Evolutionary conservation across 2,113 vertebrate genomes (phyloP).

Genomic region (Silurus glanis): DNA sequence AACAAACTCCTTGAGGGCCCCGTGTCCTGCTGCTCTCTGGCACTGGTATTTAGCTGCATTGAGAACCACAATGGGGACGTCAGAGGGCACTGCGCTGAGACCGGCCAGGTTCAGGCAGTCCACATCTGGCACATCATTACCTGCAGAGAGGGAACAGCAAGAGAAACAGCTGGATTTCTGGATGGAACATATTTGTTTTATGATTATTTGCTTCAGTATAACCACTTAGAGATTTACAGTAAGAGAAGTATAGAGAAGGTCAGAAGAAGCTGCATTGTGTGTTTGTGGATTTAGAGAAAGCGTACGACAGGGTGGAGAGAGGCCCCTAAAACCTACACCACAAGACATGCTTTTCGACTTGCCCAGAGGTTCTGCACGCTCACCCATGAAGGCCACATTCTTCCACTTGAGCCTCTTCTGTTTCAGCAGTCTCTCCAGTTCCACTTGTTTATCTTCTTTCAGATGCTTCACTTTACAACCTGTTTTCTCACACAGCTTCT

Average conservation of each 20-base stretch:
- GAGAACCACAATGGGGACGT: conserved; percentile 71
- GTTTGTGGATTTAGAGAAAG: no score
- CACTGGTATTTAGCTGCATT: conserved; percentile 83
- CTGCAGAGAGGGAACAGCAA: conserved; percentile 61
- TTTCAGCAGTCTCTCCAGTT: conserved; percentile 69
- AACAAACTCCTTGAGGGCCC: conserved; percentile 84
- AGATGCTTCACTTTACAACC: conserved; percentile 68
- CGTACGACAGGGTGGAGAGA: no score
- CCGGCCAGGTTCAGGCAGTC: conserved; percentile 81
- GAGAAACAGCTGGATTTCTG: background rate
- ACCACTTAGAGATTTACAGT: no score
- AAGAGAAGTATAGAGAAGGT: no score
- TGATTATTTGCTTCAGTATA: background rate
- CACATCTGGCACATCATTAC: conserved; percentile 80
- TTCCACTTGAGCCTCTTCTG: conserved; percentile 79
- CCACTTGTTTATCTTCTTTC: conserved; percentile 66
- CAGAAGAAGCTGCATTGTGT: no score
- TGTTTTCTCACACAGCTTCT: conserved; percentile 69
- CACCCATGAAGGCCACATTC: conserved; percentile 87
- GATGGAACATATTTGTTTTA: background rate
- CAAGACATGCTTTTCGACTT: no score
- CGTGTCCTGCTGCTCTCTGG: conserved; percentile 69
- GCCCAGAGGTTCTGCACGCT: background rate
- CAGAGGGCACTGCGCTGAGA: conserved; percentile 77
- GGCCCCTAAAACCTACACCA: no score